Conservation (phyloP, 2,797 vertebrate genomes). For the Falco cherrug region DNA sequence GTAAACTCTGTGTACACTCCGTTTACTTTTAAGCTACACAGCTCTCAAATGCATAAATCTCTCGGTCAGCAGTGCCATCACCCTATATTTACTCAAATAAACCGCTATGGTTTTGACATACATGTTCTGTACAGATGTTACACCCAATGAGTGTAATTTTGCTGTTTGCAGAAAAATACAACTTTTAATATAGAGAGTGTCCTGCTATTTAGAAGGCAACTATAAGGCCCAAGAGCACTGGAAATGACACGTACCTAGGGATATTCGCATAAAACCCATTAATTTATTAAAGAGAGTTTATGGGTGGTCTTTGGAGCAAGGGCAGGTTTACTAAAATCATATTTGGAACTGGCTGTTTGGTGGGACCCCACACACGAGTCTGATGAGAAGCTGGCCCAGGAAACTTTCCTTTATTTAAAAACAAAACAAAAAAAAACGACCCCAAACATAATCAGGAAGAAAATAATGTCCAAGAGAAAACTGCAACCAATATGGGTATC, state of each 20-base stretch:
- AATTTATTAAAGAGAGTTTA: background rate
- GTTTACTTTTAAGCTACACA: background rate
- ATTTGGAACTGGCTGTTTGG: background rate
- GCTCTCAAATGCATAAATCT: background rate
- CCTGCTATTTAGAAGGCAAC: background rate
- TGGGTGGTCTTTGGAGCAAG: background rate
- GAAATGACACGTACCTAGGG: background rate
- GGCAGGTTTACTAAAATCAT: background rate
- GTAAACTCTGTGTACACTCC: background rate
- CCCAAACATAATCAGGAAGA: background rate
- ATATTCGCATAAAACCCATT: background rate
- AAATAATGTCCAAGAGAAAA: background rate
- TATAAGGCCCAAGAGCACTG: background rate
- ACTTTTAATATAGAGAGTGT: background rate
- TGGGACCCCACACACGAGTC: background rate
- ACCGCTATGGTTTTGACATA: background rate
- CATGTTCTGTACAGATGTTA: background rate
- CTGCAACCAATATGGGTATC: background rate
- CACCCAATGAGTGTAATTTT: background rate
- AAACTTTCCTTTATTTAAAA: background rate
- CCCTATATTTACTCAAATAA: background rate
- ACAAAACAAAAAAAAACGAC: background rate
- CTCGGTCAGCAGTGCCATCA: background rate
- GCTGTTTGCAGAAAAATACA: background rate
- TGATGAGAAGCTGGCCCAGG: background rate